phyloP scores from a whole-genome alignment of 1,140 invertebrate genomes.

The Holcopasites calliopsidis region DNA sequence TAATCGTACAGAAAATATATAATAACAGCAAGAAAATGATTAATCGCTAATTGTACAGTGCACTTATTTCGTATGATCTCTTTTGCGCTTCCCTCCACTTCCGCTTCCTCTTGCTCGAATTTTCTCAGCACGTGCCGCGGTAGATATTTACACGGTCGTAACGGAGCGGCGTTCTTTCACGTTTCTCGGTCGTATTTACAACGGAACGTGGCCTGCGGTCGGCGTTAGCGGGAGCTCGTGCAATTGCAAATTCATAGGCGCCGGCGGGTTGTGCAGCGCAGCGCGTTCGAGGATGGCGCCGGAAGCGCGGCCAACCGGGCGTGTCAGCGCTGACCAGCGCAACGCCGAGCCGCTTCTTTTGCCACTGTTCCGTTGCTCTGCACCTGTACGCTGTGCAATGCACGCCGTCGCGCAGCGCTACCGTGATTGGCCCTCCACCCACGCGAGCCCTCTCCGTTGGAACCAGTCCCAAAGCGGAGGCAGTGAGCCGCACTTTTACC shows the following conservation, averaged over 20 bases:
- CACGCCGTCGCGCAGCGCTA: slow-evolving; percentile 53
- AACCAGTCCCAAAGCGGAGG: slow-evolving; percentile 47
- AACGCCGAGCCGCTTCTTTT: slow-evolving; percentile 73
- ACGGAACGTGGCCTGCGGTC: not conserved
- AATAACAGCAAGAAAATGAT: too few species aligned
- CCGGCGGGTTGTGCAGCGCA: slow-evolving; percentile 24
- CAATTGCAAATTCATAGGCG: slow-evolving; percentile 39
- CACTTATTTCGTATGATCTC: too few species aligned
- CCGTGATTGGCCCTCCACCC: slow-evolving; percentile 65
- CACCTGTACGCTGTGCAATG: slow-evolving; percentile 71
- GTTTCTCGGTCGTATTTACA: not conserved
- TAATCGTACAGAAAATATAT: too few species aligned
- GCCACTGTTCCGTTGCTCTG: slow-evolving; percentile 62
- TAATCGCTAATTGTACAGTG: too few species aligned
- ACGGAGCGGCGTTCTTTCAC: not conserved
- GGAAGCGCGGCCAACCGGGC: slow-evolving; percentile 72
- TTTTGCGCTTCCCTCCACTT: too few species aligned
- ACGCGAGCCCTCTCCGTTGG: slow-evolving; percentile 53
- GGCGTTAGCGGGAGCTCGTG: not conserved
- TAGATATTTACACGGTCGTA: not conserved
- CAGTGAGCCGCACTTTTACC: slow-evolving; percentile 26
- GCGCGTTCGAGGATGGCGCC: slow-evolving; percentile 61
- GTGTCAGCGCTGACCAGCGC: slow-evolving; percentile 77
- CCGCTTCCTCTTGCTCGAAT: too few species aligned
- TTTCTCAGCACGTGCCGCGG: too few species aligned